Percentiles rank a stretch among this genome's conserved stretches.
phyloP scores from a whole-genome alignment of 2,888 invertebrate genomes.

The Amphipyra berbera region DNA sequence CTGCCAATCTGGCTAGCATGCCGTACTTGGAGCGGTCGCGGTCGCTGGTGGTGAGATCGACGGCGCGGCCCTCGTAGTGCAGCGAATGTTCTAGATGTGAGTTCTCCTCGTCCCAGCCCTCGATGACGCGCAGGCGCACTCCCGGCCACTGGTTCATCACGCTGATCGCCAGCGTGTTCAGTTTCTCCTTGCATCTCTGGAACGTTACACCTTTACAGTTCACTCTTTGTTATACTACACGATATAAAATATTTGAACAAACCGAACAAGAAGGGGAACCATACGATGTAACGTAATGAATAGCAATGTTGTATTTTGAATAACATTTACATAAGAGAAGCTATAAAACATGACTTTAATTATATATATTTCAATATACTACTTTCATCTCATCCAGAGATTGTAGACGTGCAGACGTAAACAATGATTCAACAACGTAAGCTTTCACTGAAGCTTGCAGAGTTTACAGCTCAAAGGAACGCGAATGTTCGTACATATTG shows the following conservation, averaged over 20 bases:
- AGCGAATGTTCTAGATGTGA: conserved; percentile 94
- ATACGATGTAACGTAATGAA: neutral
- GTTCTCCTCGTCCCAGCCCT: conserved; percentile 98
- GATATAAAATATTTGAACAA: conserved; percentile 5
- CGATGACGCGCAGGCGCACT: conserved; percentile 97
- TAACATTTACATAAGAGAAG: conserved; percentile 25
- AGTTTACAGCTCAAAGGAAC: conserved; percentile 43
- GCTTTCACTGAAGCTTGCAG: conserved; percentile 40
- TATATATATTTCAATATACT: conserved; percentile 18
- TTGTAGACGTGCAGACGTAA: conserved; percentile 57
- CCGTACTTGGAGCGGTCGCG: conserved; percentile 98
- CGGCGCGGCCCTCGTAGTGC: conserved; percentile 99
- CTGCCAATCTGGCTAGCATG: conserved; percentile 98
- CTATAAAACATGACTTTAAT: conserved; percentile 6
- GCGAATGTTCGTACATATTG: conserved; percentile 43
- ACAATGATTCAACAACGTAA: conserved; percentile 57
- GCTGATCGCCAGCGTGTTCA: conserved; percentile 97
- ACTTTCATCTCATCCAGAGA: conserved; percentile 36
- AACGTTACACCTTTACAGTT: conserved; percentile 74
- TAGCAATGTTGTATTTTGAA: conserved; percentile 14
- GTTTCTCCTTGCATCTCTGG: conserved; percentile 98
- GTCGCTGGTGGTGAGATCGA: conserved; percentile 98
- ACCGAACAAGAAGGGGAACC: neutral
- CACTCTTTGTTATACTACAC: conserved; percentile 10
- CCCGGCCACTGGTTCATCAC: conserved; percentile 99